A percentile compares a stretch with the other conserved stretches of the same genome.
phyloP scores from a whole-genome alignment of 1,140 invertebrate genomes.

The Lepidurus couesii region DNA sequence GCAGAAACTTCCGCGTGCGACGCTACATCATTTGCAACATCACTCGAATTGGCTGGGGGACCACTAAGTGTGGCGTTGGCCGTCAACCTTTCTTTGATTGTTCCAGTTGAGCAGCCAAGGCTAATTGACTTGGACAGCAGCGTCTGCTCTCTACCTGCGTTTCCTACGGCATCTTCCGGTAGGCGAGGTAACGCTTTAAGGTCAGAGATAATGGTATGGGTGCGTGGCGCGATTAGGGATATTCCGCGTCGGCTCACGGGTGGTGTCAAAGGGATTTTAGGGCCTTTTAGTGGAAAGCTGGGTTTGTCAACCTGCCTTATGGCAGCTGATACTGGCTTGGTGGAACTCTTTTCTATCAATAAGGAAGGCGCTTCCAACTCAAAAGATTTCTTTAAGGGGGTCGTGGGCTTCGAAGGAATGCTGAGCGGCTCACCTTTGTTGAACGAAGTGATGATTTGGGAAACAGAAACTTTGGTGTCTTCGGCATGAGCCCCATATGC shows the following conservation, averaged over 20 bases:
- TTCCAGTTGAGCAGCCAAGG: background rate
- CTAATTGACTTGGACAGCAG: background rate
- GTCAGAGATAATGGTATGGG: slow-evolving; percentile 19
- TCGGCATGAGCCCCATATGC: slow-evolving; percentile 33
- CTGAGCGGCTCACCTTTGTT: slow-evolving; percentile 25
- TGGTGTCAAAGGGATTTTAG: background rate
- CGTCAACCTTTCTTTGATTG: background rate
- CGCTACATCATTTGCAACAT: too few relatives aligned
- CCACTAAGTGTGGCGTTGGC: background rate
- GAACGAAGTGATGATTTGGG: slow-evolving; percentile 31
- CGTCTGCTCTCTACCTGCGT: background rate
- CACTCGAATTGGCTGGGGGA: background rate
- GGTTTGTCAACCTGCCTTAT: background rate
- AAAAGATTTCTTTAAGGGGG: background rate
- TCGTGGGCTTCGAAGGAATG: background rate
- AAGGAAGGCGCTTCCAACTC: background rate
- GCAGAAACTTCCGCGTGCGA: too few relatives aligned
- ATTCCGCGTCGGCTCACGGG: background rate
- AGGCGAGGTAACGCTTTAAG: slow-evolving; percentile 30
- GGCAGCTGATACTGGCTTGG: background rate
- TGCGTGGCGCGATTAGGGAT: background rate
- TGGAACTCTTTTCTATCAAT: background rate
- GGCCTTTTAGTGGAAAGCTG: background rate
- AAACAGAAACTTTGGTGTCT: slow-evolving; percentile 27
- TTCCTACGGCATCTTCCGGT: slow-evolving; percentile 30